Conservation (phyloP, 1,140 invertebrate genomes). For the Agraylea sexmaculata region DNA sequence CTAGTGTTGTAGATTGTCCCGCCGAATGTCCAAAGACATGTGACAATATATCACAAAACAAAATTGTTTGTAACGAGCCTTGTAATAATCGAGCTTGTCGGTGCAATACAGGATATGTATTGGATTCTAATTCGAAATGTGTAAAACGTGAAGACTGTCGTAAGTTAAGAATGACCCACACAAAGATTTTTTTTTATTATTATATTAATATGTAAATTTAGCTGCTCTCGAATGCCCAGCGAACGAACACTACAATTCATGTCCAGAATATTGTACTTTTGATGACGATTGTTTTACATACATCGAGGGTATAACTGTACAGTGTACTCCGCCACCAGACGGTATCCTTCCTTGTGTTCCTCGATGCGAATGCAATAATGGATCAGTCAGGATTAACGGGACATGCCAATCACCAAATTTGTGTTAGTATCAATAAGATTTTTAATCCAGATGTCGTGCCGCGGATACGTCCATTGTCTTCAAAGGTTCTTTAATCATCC, state of each 20-base stretch:
- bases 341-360: neutral
- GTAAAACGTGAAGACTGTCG: conserved; percentile 5
- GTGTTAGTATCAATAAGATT: too few species aligned
- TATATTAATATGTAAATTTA: too few species aligned
- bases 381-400: conserved; percentile 6
- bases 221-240: too few species aligned
- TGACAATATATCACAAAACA: too few species aligned
- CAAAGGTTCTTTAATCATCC: too few species aligned
- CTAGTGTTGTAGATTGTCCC: conserved; percentile 11
- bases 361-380: conserved; percentile 3
- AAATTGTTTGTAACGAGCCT: neutral
- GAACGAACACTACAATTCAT: conserved; percentile 1
- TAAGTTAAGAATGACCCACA: too few species aligned
- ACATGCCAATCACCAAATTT: neutral
- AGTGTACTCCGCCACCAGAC: neutral
- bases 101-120: conserved; percentile 5
- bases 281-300: conserved; percentile 4
- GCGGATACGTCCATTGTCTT: too few species aligned
- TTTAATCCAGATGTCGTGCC: too few species aligned
- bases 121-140: neutral
- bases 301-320: neutral
- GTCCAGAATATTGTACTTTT: conserved; percentile 8
- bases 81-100: conserved; percentile 2
- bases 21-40: conserved; percentile 14
- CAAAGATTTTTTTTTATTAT: too few species aligned